Conservation (phyloP, 1,140 invertebrate species). For the Coptotermes formosanus region DNA sequence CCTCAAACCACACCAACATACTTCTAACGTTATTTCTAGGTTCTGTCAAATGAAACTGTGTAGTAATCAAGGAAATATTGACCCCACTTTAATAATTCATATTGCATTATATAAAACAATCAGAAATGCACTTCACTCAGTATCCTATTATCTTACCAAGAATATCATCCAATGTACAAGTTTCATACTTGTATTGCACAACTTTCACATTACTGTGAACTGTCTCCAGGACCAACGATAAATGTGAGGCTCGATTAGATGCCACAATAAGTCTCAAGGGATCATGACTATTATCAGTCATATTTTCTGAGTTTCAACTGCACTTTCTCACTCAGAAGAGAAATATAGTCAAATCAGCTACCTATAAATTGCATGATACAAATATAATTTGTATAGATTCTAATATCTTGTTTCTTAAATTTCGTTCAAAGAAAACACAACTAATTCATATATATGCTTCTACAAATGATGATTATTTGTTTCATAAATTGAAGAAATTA, state of each 20-base stretch:
- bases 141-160: conserved; percentile 34
- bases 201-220: conserved; percentile 42
- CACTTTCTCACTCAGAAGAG: too few relatives aligned
- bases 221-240: conserved; percentile 34
- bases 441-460: too few relatives aligned
- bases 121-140: background rate
- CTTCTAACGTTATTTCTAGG: background rate
- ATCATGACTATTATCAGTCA: background rate
- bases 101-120: background rate
- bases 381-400: too few relatives aligned
- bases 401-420: too few relatives aligned
- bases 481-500: too few relatives aligned
- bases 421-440: too few relatives aligned
- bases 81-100: background rate
- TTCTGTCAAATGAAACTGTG: background rate
- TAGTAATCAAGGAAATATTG: background rate
- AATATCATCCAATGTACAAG: conserved; percentile 44
- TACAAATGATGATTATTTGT: too few relatives aligned
- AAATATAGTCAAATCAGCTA: too few relatives aligned
- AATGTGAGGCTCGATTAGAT: conserved; percentile 38
- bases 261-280: conserved; percentile 38
- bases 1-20: background rate
- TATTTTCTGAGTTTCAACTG: background rate
- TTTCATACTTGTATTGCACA: conserved; percentile 48
- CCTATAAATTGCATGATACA: too few relatives aligned